Evolutionary conservation across 2,888 invertebrate species (phyloP).

Genomic region (Cerastis rubricosa): DNA sequence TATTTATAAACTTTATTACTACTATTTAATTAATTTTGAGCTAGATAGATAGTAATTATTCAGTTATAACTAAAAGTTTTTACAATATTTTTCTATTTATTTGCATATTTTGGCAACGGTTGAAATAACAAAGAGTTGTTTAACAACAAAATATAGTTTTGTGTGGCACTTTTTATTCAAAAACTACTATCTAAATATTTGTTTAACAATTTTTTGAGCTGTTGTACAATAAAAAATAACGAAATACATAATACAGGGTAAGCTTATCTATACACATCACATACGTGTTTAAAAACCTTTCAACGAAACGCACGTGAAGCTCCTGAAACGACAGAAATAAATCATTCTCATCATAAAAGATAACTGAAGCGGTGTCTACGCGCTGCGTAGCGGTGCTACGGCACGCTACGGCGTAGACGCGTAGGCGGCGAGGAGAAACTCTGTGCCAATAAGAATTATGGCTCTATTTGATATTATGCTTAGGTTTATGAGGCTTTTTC

Average conservation of each 20-base stretch:
- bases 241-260: background rate
- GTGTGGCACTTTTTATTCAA: background rate
- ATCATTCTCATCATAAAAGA: constrained; percentile 64
- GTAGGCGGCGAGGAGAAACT: constrained; percentile 58
- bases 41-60: background rate
- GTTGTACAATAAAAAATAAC: background rate
- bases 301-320: constrained; percentile 50
- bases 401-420: constrained; percentile 68
- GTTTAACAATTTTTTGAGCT: background rate
- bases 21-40: constrained; percentile 3
- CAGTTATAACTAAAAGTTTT: background rate
- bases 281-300: constrained; percentile 48
- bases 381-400: constrained; percentile 61
- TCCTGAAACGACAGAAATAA: constrained; percentile 59
- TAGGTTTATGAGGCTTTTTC: constrained; percentile 38
- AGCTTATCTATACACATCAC: constrained; percentile 3
- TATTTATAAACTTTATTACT: background rate
- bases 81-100: background rate
- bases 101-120: background rate
- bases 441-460: constrained; percentile 56
- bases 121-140: background rate
- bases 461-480: constrained; percentile 58
- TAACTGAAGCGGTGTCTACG: constrained; percentile 62
- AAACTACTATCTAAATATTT: background rate
- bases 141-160: background rate